These are phyloP conservation scores for Octonoba sinensis DNA, from an alignment of 2,888 invertebrate species.

Conservation along the genomic window DNA sequence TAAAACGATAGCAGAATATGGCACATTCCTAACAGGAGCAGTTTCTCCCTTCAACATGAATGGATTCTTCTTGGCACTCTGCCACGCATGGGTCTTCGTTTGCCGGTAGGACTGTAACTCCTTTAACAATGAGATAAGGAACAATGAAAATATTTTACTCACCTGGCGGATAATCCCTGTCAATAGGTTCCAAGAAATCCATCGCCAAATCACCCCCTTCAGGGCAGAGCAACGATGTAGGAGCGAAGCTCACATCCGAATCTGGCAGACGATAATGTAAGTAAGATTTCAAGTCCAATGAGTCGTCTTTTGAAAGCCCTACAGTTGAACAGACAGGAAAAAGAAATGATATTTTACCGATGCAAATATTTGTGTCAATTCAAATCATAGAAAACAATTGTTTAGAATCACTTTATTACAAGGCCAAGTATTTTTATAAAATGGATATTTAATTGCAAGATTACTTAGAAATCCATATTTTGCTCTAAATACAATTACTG, in stretches of 20 bases:
- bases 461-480: no score
- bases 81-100: neutral
- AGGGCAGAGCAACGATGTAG: conserved; percentile 18
- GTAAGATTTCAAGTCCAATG: conserved; percentile 81
- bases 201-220: conserved; percentile 76
- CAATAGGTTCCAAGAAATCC: conserved; percentile 87
- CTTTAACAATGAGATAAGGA: no score
- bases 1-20: no score
- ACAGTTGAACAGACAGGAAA: neutral
- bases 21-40: no score
- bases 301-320: conserved; percentile 75
- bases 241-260: conserved; percentile 71
- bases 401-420: no score
- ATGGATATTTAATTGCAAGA: no score
- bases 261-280: conserved; percentile 74
- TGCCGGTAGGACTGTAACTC: neutral
- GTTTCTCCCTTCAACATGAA: no score
- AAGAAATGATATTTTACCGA: neutral
- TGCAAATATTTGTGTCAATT: no score
- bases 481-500: no score
- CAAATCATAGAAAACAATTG: no score
- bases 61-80: no score
- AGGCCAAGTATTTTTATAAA: no score
- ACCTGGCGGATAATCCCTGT: conserved; percentile 83
- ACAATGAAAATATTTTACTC: conserved; percentile 28